Base-by-base conservation (phyloP, 2,797 vertebrate genomes). In the Glossophaga mutica region DNA sequence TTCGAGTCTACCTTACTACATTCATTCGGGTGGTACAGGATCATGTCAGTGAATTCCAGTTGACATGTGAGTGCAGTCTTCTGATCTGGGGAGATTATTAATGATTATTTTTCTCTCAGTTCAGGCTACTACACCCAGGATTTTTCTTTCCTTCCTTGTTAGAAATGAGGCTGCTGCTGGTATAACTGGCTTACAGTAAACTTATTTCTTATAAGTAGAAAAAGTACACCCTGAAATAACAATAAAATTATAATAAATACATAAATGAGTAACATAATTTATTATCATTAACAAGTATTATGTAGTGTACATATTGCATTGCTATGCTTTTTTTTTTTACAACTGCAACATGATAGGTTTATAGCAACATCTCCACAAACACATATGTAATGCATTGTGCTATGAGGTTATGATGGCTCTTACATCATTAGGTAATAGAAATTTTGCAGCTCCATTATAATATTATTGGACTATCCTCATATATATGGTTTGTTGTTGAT, bases 1-100 rank as follows among this genome's bases (percentile, higher is more conserved):
- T 95, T 6, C 29, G n/a, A 18, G 21, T 87, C 26, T 94, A 86
- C 42, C 0, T 86, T 1, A 74, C 39, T 11, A 68, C 26, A 42
- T 68, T 96, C 4, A 24, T 11, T 16, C 37, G 2, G 6, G 71
- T 87, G 55, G 3, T 92, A 5, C 81, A 79, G n/a, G 44, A 73
- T 8, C 52, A 42, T 2, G 65, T 9, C n/a, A 39, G 14, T 7
- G 15, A 92, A 7, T 57, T 93, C 46, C 90, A 86, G 78, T 0
- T 70, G 34, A 22, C 82, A 42, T 97, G 95, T 96, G 83, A 97
- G 96, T 93, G 1, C 8, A 12, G 5, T 50, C 0, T 6, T 55
- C 44, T 37, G 3, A 26, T 22, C 21, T 8, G 21, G 15, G 11
- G n/a, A 32, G 14, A 34, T 19, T 24, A 22, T 24, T 26, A 9